Evolutionary conservation across 2,113 vertebrate species (phyloP).

Genomic region (Climacteris rufus): DNA sequence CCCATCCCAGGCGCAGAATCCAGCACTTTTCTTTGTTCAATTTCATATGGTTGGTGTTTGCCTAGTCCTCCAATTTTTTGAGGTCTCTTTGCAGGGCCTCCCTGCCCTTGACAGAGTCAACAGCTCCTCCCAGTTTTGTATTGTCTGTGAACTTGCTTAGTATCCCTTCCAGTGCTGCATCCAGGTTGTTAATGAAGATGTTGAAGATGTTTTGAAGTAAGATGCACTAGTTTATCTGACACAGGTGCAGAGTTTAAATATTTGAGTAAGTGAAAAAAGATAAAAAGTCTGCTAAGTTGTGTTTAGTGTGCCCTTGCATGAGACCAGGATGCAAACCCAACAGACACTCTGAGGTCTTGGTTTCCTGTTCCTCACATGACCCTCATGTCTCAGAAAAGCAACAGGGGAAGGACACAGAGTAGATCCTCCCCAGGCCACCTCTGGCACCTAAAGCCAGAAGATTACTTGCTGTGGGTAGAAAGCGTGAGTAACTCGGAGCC

Average conservation of each 20-base stretch:
- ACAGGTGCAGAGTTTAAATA: background rate
- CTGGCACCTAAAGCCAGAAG: background rate
- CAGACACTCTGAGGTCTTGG: background rate
- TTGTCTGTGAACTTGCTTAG: background rate
- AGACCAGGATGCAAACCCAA: background rate
- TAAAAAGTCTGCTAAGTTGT: background rate
- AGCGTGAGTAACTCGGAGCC: too few species aligned
- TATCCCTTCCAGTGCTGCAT: background rate
- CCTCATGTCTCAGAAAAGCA: background rate
- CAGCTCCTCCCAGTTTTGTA: background rate
- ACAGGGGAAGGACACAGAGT: background rate
- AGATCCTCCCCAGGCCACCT: background rate
- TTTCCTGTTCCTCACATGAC: background rate
- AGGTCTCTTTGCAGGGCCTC: background rate
- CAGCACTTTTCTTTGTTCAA: background rate
- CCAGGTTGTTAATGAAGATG: fast-evolving
- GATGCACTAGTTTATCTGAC: background rate
- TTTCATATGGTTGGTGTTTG: background rate
- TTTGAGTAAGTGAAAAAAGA: background rate
- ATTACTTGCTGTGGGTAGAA: too few species aligned
- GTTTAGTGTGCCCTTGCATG: background rate
- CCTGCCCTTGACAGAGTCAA: background rate
- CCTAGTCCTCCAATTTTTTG: background rate
- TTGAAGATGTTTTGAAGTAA: background rate
- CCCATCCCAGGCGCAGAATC: background rate